Percentiles rank a stretch among this genome's conserved stretches.
Evolutionary conservation across 2,797 vertebrate genomes (phyloP).

Genomic region (Leptoclinus maculatus): DNA sequence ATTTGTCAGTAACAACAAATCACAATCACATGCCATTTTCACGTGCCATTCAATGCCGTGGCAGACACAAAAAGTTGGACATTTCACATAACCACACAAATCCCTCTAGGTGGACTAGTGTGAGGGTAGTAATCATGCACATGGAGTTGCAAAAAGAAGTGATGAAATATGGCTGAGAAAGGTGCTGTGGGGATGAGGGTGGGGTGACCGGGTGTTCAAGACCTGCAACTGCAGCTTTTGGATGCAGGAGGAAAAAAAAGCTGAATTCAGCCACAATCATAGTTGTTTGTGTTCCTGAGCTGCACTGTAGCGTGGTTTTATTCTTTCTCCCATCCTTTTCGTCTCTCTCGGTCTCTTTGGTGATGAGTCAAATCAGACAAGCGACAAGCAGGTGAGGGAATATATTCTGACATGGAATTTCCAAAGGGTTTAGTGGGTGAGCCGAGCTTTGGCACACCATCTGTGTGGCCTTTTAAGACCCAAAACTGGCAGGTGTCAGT

Average conservation of each 20-base stretch:
- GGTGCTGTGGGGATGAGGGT: conserved; percentile 14
- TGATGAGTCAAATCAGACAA: conserved; percentile 53
- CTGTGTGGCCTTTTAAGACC: conserved; percentile 59
- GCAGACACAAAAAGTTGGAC: neutral
- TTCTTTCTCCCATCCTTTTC: neutral
- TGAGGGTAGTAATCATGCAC: neutral
- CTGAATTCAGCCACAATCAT: conserved; percentile 33
- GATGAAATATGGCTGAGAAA: conserved; percentile 16
- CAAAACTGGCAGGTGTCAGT: conserved; percentile 36
- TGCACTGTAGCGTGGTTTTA: neutral
- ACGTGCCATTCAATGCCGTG: conserved; percentile 18
- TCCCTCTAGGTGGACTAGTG: neutral
- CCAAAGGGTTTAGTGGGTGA: conserved; percentile 49
- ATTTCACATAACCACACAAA: neutral
- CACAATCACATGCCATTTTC: conserved; percentile 1
- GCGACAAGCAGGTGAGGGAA: conserved; percentile 57
- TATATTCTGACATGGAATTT: conserved; percentile 57
- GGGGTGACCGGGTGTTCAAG: conserved; percentile 11
- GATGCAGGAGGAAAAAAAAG: neutral
- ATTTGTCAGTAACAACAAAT: conserved; percentile 17
- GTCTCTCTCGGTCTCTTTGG: neutral
- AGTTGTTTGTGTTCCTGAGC: neutral
- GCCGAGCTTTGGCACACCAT: conserved; percentile 51
- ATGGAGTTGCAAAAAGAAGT: neutral
- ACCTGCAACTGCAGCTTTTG: conserved; percentile 22